A percentile compares a stretch with the other conserved stretches of the same genome.
phyloP scores from a whole-genome alignment of 2,113 vertebrate species.

The Callipepla californica region DNA sequence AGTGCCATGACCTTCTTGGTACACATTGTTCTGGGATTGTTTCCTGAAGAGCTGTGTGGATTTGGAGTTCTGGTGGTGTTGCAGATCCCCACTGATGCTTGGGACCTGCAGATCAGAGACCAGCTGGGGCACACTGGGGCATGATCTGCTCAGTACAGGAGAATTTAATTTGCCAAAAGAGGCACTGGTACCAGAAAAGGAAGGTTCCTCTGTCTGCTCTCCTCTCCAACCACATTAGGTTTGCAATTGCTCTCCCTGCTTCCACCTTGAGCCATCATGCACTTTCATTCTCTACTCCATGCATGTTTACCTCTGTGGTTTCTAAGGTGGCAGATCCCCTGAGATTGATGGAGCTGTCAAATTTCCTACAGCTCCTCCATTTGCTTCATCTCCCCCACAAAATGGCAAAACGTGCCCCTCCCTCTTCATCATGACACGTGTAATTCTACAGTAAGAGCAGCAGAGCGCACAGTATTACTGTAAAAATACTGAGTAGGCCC shows the following conservation, averaged over 20 bases:
- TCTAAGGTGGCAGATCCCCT: background rate
- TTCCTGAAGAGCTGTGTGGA: rapidly evolving
- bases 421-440: conserved; percentile 33
- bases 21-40: background rate
- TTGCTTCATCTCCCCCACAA: background rate
- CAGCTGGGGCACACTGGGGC: background rate
- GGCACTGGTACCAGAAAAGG: background rate
- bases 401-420: background rate
- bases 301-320: background rate
- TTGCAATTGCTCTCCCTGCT: background rate
- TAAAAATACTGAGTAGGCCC: conserved; percentile 42
- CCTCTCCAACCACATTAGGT: background rate
- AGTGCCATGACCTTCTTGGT: background rate
- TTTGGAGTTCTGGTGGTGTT: background rate
- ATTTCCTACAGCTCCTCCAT: background rate
- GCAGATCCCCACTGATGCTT: background rate
- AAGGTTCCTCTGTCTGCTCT: background rate
- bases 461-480: conserved; percentile 63
- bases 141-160: background rate
- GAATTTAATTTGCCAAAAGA: background rate
- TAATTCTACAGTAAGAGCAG: conserved; percentile 58
- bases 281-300: rapidly evolving
- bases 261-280: rapidly evolving
- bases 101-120: background rate
- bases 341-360: background rate